A percentile compares a stretch with the other conserved stretches of the same genome.
Conservation (phyloP, 2,113 vertebrate species). For the Sula dactylatra region DNA sequence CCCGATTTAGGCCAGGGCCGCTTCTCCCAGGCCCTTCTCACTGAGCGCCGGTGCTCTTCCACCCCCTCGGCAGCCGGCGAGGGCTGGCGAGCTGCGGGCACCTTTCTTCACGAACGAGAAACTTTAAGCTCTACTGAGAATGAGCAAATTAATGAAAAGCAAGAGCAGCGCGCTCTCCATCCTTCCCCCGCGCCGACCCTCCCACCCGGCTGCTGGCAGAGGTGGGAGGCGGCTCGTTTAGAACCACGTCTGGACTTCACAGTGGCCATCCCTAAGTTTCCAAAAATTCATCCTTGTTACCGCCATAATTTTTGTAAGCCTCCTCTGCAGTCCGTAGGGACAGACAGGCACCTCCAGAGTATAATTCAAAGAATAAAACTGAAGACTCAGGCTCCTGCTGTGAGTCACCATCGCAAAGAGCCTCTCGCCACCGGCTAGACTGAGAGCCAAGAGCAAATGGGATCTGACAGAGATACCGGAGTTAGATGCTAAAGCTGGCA, state of each 20-base stretch:
- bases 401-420: background rate
- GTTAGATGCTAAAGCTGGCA: background rate
- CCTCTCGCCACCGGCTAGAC: background rate
- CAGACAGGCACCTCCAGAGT: background rate
- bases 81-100: background rate
- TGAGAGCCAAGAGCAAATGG: background rate
- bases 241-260: background rate
- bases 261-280: no score
- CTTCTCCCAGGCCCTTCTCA: slow-evolving; percentile 18
- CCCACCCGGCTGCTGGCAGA: background rate
- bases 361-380: background rate
- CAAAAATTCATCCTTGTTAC: background rate
- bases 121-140: background rate
- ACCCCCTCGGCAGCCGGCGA: background rate
- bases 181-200: accelerated
- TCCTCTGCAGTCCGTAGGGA: background rate
- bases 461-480: background rate
- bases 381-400: background rate
- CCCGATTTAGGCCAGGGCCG: slow-evolving; percentile 32
- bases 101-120: background rate
- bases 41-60: slow-evolving; percentile 21
- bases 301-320: background rate
- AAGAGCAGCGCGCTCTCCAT: background rate
- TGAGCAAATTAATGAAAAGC: accelerated
- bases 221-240: accelerated